phyloP scores from a whole-genome alignment of 1,140 invertebrate species.

The Argopecten irradians region DNA sequence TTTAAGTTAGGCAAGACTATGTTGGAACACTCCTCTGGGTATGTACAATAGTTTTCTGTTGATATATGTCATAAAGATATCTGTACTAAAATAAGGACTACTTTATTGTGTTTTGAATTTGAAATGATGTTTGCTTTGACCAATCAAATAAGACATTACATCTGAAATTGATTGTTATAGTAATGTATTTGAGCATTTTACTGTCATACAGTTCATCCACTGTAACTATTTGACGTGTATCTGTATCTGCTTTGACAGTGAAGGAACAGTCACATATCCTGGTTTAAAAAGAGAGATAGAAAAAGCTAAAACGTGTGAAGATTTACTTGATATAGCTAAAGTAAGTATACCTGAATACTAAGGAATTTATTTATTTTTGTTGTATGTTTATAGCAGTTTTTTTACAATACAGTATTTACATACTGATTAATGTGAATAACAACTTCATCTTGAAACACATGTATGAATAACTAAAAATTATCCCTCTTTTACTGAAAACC shows the following conservation, averaged over 20 bases:
- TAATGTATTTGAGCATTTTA: no score
- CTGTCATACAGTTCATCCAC: no score
- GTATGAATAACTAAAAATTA: not conserved
- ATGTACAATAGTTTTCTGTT: slow-evolving; percentile 39
- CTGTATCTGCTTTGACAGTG: slow-evolving; percentile 36
- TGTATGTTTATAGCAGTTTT: no score
- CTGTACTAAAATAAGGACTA: not conserved
- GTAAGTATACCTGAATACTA: no score
- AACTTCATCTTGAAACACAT: no score
- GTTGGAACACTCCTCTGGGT: slow-evolving; percentile 73
- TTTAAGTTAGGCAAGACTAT: slow-evolving; percentile 73
- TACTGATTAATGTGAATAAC: no score
- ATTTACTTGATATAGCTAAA: slow-evolving; percentile 66
- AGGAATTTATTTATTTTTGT: no score
- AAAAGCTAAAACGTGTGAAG: slow-evolving; percentile 69
- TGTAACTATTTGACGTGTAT: not conserved
- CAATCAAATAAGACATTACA: no score
- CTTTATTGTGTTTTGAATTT: not conserved
- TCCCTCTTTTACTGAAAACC: not conserved
- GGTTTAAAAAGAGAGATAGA: slow-evolving; percentile 65
- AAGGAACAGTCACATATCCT: slow-evolving; percentile 58
- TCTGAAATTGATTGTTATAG: no score
- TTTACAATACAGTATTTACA: no score
- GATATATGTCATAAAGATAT: not conserved
- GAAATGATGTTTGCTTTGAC: not conserved